Conservation (phyloP, 2,797 vertebrate species). For the Cygnus olor region DNA sequence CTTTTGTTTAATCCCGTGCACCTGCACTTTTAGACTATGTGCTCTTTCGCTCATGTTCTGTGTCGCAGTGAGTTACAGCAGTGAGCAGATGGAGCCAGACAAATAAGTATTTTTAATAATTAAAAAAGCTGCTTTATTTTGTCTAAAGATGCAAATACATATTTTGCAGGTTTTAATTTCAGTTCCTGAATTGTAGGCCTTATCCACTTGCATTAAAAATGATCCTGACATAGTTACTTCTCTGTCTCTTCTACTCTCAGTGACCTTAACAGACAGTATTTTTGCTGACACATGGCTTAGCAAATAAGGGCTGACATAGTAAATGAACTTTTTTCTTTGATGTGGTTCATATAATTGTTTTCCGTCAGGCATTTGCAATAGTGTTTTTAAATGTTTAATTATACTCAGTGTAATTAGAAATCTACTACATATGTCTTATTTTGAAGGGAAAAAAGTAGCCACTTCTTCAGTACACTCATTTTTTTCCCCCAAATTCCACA, state of each 20-base stretch:
- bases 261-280: conserved; percentile 2
- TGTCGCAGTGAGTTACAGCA: neutral
- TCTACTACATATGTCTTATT: neutral
- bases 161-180: neutral
- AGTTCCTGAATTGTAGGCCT: neutral
- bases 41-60: neutral
- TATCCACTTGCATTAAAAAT: neutral
- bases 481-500: neutral
- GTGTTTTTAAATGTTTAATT: conserved; percentile 12
- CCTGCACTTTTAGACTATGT: neutral
- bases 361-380: conserved; percentile 26
- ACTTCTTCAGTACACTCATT: neutral
- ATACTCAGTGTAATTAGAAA: neutral
- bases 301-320: conserved; percentile 45
- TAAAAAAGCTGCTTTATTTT: neutral
- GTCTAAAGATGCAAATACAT: neutral
- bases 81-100: neutral
- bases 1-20: neutral
- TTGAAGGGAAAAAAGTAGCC: neutral
- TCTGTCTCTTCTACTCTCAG: neutral
- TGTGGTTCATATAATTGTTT: conserved; percentile 43
- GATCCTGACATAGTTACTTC: neutral
- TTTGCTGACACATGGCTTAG: conserved; percentile 24
- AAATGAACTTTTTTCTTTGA: conserved; percentile 3
- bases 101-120: neutral